These are phyloP conservation scores for Epinephelus awoara DNA, from an alignment of 2,797 vertebrate species.

Conservation along the genomic window DNA sequence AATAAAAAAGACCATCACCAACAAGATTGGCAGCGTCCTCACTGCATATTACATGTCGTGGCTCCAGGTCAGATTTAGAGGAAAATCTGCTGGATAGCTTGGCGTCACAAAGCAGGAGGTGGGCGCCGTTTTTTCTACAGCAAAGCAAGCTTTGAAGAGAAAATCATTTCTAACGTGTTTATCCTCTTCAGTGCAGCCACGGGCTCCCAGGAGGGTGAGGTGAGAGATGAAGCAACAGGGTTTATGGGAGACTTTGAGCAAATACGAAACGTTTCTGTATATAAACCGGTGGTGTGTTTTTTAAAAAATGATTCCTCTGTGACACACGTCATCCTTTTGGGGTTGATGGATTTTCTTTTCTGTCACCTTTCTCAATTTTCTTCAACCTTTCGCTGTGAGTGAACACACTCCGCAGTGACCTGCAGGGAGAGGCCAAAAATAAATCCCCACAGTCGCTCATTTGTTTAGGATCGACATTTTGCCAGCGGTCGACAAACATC, in stretches of 20 bases:
- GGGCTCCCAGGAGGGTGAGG: background rate
- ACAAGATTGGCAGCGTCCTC: conserved; percentile 25
- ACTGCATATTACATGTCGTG: conserved; percentile 1
- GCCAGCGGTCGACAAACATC: conserved; percentile 15
- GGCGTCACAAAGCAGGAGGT: conserved; percentile 30
- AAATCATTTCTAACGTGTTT: conserved; percentile 48
- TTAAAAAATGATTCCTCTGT: background rate
- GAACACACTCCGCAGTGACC: conserved; percentile 29
- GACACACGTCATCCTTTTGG: background rate
- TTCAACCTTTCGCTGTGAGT: conserved; percentile 42
- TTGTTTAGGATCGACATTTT: conserved; percentile 39
- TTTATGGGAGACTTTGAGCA: background rate
- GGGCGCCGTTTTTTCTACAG: conserved; percentile 2
- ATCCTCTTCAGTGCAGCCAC: conserved; percentile 32
- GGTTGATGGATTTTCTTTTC: conserved; percentile 13
- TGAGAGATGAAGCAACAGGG: background rate
- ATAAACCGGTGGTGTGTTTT: background rate
- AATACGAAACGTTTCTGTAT: background rate
- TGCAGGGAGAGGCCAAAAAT: conserved; percentile 37
- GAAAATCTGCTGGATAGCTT: conserved; percentile 32
- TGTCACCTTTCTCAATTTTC: conserved; percentile 32
- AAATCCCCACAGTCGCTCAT: conserved; percentile 22
- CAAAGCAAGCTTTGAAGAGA: conserved; percentile 14
- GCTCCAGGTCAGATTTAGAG: conserved; percentile 40
- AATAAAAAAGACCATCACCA: conserved; percentile 17